These are phyloP conservation scores for Pseudomyrmex cubaensis DNA, from an alignment of 1,140 invertebrate species.

Conservation along the genomic window DNA sequence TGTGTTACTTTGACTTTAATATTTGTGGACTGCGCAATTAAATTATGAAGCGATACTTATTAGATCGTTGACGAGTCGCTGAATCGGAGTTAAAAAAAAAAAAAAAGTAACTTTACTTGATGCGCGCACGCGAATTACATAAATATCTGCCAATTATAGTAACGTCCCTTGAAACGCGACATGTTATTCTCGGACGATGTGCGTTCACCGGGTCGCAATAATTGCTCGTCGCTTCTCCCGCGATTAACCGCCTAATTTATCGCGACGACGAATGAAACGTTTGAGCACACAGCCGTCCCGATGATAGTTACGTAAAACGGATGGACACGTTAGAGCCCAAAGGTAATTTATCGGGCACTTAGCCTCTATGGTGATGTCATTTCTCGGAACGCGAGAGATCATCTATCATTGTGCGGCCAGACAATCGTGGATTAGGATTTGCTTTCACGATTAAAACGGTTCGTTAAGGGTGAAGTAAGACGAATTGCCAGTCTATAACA, in stretches of 20 bases:
- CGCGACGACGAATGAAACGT: slow-evolving; percentile 37
- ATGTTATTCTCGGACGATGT: slow-evolving; percentile 37
- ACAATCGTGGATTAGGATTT: slow-evolving; percentile 50
- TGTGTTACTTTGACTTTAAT: slow-evolving; percentile 7
- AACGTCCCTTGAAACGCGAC: slow-evolving; percentile 8
- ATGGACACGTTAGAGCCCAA: slow-evolving; percentile 36
- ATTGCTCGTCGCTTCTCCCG: slow-evolving; percentile 14
- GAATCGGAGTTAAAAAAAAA: slow-evolving; percentile 9
- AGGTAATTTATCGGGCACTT: slow-evolving; percentile 58
- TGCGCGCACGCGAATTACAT: slow-evolving; percentile 7
- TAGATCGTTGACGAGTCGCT: slow-evolving; percentile 24
- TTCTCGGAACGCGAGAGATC: slow-evolving; percentile 43
- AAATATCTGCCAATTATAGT: slow-evolving; percentile 25
- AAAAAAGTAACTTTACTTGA: slow-evolving; percentile 38
- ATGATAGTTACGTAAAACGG: slow-evolving; percentile 46
- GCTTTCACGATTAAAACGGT: slow-evolving; percentile 48
- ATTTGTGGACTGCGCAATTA: not conserved
- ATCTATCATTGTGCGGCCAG: slow-evolving; percentile 43
- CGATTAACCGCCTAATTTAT: slow-evolving; percentile 56
- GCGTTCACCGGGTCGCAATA: slow-evolving; percentile 37
- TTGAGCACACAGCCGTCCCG: slow-evolving; percentile 19
- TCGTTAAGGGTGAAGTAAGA: slow-evolving; percentile 46
- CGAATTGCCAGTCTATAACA: slow-evolving; percentile 29
- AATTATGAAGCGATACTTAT: slow-evolving; percentile 25
- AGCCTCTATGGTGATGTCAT: slow-evolving; percentile 37